Percentiles rank a stretch among this genome's conserved stretches.
These are phyloP conservation scores for Pachyuromys duprasi DNA, from an alignment of 2,797 vertebrate species.

Conservation along the genomic window DNA sequence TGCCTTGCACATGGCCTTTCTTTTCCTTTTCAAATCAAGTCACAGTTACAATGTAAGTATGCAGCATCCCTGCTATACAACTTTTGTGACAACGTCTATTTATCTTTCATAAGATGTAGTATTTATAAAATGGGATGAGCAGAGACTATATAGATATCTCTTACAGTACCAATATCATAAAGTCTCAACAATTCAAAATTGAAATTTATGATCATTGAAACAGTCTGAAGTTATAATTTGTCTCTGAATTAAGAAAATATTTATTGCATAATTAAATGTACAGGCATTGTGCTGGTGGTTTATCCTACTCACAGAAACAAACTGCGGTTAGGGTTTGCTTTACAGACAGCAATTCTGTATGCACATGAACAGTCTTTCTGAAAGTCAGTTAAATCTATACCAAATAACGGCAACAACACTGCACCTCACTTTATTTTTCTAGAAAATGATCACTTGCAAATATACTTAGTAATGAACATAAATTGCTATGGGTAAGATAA, in stretches of 20 bases:
- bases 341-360: not conserved
- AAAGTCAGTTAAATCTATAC: conserved; percentile 13
- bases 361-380: not conserved
- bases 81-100: conserved; percentile 17
- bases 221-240: conserved; percentile 56
- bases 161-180: not conserved
- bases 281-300: conserved; percentile 23
- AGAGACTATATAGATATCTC: not conserved
- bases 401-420: not conserved
- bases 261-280: conserved; percentile 55
- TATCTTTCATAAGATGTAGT: not conserved
- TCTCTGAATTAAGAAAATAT: conserved; percentile 63
- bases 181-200: conserved; percentile 52
- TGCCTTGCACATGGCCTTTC: not conserved
- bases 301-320: conserved; percentile 52
- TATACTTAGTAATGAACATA: not conserved
- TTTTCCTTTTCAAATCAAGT: conserved; percentile 3
- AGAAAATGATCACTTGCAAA: not conserved
- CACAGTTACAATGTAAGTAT: not conserved
- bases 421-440: not conserved
- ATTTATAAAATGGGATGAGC: not conserved
- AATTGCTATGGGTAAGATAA: conserved; percentile 21
- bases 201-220: conserved; percentile 61
- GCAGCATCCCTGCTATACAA: conserved; percentile 19
- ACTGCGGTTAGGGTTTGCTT: not conserved